Evolutionary conservation across 2,888 invertebrate genomes (phyloP).

Genomic region (Nemapogon koenigi): DNA sequence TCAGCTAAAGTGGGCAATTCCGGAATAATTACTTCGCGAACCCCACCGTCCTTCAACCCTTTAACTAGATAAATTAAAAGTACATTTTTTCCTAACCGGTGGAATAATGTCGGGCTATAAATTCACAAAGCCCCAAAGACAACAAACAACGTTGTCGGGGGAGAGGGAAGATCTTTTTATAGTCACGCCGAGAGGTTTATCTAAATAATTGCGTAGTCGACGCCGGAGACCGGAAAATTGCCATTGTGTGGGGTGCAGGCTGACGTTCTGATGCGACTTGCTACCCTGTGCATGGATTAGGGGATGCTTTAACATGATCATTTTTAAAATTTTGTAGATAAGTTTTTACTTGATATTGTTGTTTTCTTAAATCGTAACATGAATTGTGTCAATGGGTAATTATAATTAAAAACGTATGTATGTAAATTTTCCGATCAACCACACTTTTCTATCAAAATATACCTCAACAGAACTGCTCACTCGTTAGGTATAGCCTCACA

Average conservation of each 20-base stretch:
- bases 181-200: conserved; percentile 64
- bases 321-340: no score
- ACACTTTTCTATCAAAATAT: no score
- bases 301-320: no score
- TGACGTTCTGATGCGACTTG: no score
- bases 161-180: conserved; percentile 62
- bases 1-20: conserved; percentile 64
- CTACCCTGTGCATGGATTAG: no score
- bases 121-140: conserved; percentile 63
- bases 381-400: no score
- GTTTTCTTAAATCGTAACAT: no score
- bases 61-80: conserved; percentile 67
- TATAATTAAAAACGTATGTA: no score
- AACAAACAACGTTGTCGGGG: conserved; percentile 48
- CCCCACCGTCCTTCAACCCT: conserved; percentile 62
- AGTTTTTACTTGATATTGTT: no score
- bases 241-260: conserved; percentile 28
- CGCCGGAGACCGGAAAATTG: conserved; percentile 64
- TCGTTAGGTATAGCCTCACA: no score
- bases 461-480: no score
- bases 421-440: no score
- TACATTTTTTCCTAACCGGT: conserved; percentile 62
- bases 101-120: conserved; percentile 55
- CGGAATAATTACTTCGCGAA: conserved; percentile 62
- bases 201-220: conserved; percentile 64